Conservation (phyloP, 2,888 invertebrate genomes). For the Actias luna region DNA sequence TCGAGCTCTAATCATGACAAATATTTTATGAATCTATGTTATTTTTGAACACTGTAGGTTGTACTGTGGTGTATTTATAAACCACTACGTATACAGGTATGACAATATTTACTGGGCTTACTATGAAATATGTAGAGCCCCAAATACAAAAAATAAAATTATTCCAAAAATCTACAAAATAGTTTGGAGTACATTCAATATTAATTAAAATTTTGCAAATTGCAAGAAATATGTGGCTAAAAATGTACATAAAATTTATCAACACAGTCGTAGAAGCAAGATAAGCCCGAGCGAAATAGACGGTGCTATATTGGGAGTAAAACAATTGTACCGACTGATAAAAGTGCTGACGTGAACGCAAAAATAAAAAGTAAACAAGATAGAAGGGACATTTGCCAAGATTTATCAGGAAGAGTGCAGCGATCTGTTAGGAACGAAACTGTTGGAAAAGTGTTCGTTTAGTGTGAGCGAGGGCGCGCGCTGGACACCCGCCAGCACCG, state of each 20-base stretch:
- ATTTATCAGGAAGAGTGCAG: constrained; percentile 4
- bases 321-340: neutral
- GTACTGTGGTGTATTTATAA: no score
- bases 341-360: neutral
- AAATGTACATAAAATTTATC: neutral
- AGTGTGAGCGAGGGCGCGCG: neutral
- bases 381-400: constrained; percentile 6
- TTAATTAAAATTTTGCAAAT: neutral
- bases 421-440: neutral
- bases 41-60: no score
- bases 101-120: no score
- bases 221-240: neutral
- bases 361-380: constrained; percentile 7
- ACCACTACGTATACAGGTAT: no score
- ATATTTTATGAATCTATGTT: no score
- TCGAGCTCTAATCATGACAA: no score
- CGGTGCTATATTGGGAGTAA: neutral
- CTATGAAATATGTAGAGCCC: no score
- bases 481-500: neutral
- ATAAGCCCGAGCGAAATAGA: neutral
- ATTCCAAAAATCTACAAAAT: neutral
- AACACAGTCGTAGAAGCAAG: neutral
- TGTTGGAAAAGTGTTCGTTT: constrained; percentile 5
- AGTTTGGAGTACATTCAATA: neutral
- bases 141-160: no score